A percentile compares a stretch with the other conserved stretches of the same genome.
Evolutionary conservation across 2,113 vertebrate genomes (phyloP).

Genomic region (Nyctereutes procyonoides): DNA sequence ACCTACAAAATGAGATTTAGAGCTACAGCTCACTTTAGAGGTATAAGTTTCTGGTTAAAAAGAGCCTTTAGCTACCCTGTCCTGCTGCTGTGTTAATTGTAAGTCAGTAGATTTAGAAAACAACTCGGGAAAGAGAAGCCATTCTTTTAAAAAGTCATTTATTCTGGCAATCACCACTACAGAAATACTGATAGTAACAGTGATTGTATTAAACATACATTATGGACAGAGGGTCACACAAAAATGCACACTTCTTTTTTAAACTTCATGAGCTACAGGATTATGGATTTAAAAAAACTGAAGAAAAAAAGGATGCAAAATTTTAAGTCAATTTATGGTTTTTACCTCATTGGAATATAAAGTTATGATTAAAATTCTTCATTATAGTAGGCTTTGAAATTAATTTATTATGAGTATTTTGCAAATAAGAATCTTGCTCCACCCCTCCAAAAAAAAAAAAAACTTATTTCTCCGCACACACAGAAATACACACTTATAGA

Average conservation of each 20-base stretch:
- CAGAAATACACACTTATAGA: background rate
- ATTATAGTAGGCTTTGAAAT: background rate
- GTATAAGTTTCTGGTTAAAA: slow-evolving; percentile 7
- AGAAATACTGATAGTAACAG: background rate
- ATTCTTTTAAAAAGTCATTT: background rate
- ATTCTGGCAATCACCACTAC: background rate
- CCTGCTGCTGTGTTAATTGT: slow-evolving; percentile 64
- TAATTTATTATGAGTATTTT: slow-evolving; percentile 1
- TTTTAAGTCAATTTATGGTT: background rate
- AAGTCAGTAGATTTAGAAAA: slow-evolving; percentile 18
- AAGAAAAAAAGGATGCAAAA: background rate
- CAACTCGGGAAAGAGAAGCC: background rate
- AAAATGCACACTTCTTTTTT: too few species aligned
- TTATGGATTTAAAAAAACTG: background rate
- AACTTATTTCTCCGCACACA: background rate
- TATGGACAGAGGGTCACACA: background rate
- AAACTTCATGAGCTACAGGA: background rate
- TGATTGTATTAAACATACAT: background rate
- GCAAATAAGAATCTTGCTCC: background rate
- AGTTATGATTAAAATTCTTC: background rate
- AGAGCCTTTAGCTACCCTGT: slow-evolving; percentile 60
- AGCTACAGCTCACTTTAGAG: background rate
- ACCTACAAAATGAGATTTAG: slow-evolving; percentile 50
- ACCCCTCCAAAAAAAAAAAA: background rate
- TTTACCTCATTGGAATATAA: background rate